A percentile compares a stretch with the other conserved stretches of the same genome.
Conservation (phyloP, 2,113 vertebrate species). For the Mungos mungo region DNA sequence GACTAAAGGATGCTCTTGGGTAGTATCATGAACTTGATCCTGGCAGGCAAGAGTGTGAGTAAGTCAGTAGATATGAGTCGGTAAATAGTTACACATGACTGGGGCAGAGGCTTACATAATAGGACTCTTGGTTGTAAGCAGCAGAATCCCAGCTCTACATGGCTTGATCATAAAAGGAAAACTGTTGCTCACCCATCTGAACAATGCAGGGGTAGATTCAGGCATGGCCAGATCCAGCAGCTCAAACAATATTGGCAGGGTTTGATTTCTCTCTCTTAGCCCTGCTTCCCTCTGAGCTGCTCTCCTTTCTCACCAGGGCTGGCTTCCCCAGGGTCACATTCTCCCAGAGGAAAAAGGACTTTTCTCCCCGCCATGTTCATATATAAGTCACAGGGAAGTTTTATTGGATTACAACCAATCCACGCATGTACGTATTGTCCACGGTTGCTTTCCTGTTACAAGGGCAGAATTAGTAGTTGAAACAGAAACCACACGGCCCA, state of each 20-base stretch:
- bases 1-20: background rate
- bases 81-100: background rate
- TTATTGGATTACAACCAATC: background rate
- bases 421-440: background rate
- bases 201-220: background rate
- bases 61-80: background rate
- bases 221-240: slow-evolving; percentile 22
- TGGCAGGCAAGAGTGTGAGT: background rate
- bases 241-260: background rate
- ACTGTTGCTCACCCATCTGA: background rate
- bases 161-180: background rate
- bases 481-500: background rate
- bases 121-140: background rate
- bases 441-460: background rate
- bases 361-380: background rate
- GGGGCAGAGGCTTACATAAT: background rate
- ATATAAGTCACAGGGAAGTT: background rate
- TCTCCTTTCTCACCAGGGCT: background rate
- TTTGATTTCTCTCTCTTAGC: background rate
- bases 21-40: background rate
- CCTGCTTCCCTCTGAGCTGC: background rate
- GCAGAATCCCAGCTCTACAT: background rate
- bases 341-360: background rate
- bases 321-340: background rate
- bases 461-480: background rate